Evolutionary conservation across 2,113 vertebrate genomes (phyloP).

Genomic region (Variabilichromis moorii): DNA sequence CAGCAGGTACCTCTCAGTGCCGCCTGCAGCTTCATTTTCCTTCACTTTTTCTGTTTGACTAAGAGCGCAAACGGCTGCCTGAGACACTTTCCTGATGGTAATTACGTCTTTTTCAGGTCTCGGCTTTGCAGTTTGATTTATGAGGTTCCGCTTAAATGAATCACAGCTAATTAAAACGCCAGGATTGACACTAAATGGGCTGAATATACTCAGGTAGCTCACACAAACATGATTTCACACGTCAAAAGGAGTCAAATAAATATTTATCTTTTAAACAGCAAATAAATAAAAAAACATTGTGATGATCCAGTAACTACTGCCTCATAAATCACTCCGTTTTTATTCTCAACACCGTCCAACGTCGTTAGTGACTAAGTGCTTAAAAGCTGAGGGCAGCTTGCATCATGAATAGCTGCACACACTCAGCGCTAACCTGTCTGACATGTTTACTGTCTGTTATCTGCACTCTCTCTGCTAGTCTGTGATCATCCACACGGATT

Average conservation of each 20-base stretch:
- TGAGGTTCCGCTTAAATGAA: background rate
- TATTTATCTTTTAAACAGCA: background rate
- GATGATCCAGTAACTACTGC: fast-evolving
- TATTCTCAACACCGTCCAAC: background rate
- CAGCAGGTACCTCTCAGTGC: background rate
- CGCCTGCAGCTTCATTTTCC: background rate
- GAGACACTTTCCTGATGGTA: background rate
- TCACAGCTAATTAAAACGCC: fast-evolving
- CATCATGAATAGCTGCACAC: fast-evolving
- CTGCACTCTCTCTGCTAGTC: background rate
- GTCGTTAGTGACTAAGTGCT: background rate
- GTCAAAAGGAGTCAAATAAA: fast-evolving
- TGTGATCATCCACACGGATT: background rate
- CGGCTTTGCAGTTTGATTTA: background rate
- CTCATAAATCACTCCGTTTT: background rate
- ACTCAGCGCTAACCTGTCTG: background rate
- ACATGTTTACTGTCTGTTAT: background rate
- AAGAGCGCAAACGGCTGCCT: fast-evolving
- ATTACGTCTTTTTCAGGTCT: background rate
- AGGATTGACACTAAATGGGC: background rate
- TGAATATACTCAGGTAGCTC: background rate
- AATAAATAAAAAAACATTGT: background rate
- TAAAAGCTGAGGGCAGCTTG: background rate
- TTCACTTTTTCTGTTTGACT: background rate
- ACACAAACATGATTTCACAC: background rate